Percentiles rank a stretch among this genome's conserved stretches.
phyloP scores from a whole-genome alignment of 2,888 invertebrate species.

The Xanthorhoe designata region DNA sequence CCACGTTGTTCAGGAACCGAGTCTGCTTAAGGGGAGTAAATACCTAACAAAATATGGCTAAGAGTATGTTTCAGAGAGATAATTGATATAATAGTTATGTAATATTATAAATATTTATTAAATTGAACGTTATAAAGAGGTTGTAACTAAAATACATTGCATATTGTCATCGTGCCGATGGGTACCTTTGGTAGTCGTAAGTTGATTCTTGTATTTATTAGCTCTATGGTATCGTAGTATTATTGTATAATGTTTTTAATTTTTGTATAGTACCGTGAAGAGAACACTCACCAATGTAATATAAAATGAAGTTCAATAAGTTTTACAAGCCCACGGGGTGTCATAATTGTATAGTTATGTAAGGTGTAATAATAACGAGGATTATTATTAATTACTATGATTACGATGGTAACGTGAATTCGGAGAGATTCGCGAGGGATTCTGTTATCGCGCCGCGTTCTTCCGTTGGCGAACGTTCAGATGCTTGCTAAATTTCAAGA shows the following conservation, averaged over 20 bases:
- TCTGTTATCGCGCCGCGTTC: conserved; percentile 38
- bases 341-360: conserved; percentile 78
- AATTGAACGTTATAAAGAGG: conserved; percentile 80
- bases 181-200: conserved; percentile 76
- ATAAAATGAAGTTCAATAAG: conserved; percentile 72
- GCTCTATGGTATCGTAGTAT: conserved; percentile 80
- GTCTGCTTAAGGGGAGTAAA: conserved; percentile 23
- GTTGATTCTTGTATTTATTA: conserved; percentile 82
- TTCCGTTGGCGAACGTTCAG: conserved; percentile 13
- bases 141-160: conserved; percentile 80
- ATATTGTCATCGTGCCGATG: conserved; percentile 65
- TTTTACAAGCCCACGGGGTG: conserved; percentile 67
- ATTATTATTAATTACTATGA: conserved; percentile 46
- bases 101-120: conserved; percentile 70
- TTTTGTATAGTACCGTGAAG: conserved; percentile 82
- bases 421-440: conserved; percentile 48
- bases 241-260: conserved; percentile 84
- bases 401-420: conserved; percentile 51
- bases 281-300: conserved; percentile 68
- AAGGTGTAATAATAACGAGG: conserved; percentile 73
- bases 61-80: conserved; percentile 71
- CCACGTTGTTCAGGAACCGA: conserved; percentile 10
- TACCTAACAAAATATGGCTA: conserved; percentile 46
- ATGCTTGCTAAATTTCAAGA: conserved; percentile 22
- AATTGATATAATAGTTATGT: conserved; percentile 68